These are phyloP conservation scores for Poeciliopsis gracilis DNA, from an alignment of 2,797 vertebrate species.

Conservation along the genomic window DNA sequence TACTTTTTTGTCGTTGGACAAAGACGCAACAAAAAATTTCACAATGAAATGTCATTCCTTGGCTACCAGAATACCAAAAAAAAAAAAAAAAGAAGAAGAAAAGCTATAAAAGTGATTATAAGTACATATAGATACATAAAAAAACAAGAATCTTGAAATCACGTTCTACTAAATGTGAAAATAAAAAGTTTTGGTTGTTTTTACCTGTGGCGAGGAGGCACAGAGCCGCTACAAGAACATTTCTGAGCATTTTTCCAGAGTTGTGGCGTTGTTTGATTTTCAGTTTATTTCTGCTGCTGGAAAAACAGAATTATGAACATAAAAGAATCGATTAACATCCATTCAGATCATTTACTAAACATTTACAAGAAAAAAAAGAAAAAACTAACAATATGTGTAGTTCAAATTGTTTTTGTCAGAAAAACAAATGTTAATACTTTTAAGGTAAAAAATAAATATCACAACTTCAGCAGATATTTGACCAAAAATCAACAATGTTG, in stretches of 20 bases:
- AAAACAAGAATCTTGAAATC: not conserved
- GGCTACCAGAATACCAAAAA: no score
- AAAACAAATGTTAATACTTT: not conserved
- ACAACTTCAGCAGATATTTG: not conserved
- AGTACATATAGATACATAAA: no score
- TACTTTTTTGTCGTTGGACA: no score
- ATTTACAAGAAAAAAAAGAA: not conserved
- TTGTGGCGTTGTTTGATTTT: not conserved
- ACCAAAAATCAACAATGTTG: not conserved
- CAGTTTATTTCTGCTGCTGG: not conserved
- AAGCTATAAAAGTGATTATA: no score
- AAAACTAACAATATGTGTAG: not conserved
- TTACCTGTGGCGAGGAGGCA: conserved; percentile 68
- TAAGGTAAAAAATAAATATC: not conserved
- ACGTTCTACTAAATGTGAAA: not conserved
- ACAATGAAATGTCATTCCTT: no score
- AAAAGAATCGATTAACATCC: not conserved
- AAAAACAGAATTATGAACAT: conserved; percentile 14
- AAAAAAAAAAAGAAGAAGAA: fast-evolving
- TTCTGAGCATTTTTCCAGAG: conserved; percentile 38
- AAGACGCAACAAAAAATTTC: no score
- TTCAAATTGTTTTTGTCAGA: not conserved
- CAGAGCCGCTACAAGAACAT: conserved; percentile 14
- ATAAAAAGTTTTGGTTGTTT: not conserved
- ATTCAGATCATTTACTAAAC: not conserved